These are phyloP conservation scores for Leucania comma DNA, from an alignment of 2,888 invertebrate genomes.

Conservation along the genomic window DNA sequence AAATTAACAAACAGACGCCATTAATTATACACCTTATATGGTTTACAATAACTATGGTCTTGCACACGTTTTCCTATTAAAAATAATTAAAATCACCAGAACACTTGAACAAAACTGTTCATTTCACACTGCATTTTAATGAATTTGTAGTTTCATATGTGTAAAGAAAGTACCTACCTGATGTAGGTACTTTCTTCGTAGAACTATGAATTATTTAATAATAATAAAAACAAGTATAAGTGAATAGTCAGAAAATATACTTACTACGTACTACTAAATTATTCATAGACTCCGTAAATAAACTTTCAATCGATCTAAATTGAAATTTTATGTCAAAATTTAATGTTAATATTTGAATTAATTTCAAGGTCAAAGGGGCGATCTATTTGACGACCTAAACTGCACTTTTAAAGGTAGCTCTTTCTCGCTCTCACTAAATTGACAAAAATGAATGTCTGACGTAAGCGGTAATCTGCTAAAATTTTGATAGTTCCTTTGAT, in stretches of 20 bases:
- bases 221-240: not conserved
- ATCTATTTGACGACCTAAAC: no score
- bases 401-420: no score
- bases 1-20: no score
- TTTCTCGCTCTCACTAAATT: no score
- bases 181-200: slow-evolving; percentile 7
- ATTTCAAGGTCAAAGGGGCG: not conserved
- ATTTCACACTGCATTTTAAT: slow-evolving; percentile 32
- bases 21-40: not conserved
- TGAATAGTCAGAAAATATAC: not conserved
- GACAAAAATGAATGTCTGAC: no score
- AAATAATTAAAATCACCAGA: slow-evolving; percentile 11
- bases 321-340: slow-evolving; percentile 18
- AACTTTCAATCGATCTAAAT: slow-evolving; percentile 5
- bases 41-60: not conserved
- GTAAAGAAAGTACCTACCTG: no score
- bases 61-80: not conserved
- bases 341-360: slow-evolving; percentile 17
- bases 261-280: slow-evolving; percentile 10
- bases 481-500: no score
- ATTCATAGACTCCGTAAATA: slow-evolving; percentile 23
- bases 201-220: slow-evolving; percentile 16
- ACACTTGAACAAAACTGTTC: slow-evolving; percentile 2
- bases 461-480: no score
- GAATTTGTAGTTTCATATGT: not conserved